Evolutionary conservation across 2,113 vertebrate genomes (phyloP), one percentile per base, ranked within the genome.

Genomic region (Solenodon paradoxus): DNA sequence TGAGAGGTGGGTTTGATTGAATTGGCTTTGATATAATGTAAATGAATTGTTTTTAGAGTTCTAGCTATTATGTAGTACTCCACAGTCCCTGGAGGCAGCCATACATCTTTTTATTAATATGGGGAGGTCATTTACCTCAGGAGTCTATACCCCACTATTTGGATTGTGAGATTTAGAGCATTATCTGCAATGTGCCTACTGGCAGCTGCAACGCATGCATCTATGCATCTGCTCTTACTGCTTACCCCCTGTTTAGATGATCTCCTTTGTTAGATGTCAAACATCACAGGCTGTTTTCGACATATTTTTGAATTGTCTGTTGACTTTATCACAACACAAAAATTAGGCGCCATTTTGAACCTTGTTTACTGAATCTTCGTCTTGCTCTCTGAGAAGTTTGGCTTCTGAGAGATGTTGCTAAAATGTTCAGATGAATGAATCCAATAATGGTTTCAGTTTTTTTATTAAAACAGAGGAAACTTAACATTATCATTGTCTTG

Each of bases 31-130:
- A 32, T 51, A 57, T 11, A 84, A 28, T 59, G 13, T 85, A 78
- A 77, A 81, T 85, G 88, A 71, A 35, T 75, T 69, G 3, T 19
- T 83, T 88, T 89, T 94, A 90, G 84, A 55, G 12, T 71, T 81
- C 38, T 15, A 78, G 5, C 35, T 78, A 28, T 84, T 66, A 22
- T 12, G 47, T 53, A 72, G 49, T 71, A 72, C 15, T 59, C 69
- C 84, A 11, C 59, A 64, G 17, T 96, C 74, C 42, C 61, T 35
- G 95, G 30, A 88, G 55, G n/a, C 3, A 88, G 24, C 45, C 9
- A 30, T 71, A 83, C 79, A n/a, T 75, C 32, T 19, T 4, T 71
- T 4, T 9, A 15, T 53, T 90, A 80, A 95, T 35, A 12, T 66
- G 38, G 5, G 3, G 0, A 55, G 26, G 30, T 26, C 8, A 16